These are phyloP conservation scores for Tinea pellionella DNA, from an alignment of 2,888 invertebrate genomes.

Conservation along the genomic window DNA sequence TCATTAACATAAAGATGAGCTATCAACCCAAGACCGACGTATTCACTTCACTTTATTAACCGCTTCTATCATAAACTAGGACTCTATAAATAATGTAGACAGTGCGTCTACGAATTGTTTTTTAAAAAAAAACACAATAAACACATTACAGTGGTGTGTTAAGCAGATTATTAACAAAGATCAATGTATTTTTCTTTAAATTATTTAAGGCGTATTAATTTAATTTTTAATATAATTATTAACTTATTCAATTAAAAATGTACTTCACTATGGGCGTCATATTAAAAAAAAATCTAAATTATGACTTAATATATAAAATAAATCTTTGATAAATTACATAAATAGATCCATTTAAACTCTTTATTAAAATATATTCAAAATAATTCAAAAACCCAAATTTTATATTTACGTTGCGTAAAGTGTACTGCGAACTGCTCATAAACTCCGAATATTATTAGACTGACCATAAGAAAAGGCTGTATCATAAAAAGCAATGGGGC, in stretches of 20 bases:
- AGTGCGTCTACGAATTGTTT: neutral
- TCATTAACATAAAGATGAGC: conserved; percentile 6
- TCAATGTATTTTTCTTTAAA: too few relatives aligned
- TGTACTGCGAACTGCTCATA: neutral
- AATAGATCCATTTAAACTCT: too few relatives aligned
- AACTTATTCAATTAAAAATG: too few relatives aligned
- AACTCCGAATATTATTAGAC: neutral
- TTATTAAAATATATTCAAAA: too few relatives aligned
- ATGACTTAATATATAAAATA: too few relatives aligned
- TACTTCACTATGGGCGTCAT: too few relatives aligned
- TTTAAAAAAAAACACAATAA: neutral
- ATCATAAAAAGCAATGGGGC: conserved; percentile 6
- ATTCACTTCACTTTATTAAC: conserved; percentile 1
- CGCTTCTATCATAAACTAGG: neutral
- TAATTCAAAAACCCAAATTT: neutral
- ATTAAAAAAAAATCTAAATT: too few relatives aligned
- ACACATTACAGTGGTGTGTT: too few relatives aligned
- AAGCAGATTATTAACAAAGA: too few relatives aligned
- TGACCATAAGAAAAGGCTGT: conserved; percentile 1
- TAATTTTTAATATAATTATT: too few relatives aligned
- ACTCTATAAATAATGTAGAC: conserved; percentile 2
- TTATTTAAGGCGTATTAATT: too few relatives aligned
- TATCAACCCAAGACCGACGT: conserved; percentile 3
- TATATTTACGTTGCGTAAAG: neutral
- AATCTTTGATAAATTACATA: too few relatives aligned